Evolutionary conservation across 2,113 vertebrate species (phyloP).

Genomic region (Trematomus loennbergii): DNA sequence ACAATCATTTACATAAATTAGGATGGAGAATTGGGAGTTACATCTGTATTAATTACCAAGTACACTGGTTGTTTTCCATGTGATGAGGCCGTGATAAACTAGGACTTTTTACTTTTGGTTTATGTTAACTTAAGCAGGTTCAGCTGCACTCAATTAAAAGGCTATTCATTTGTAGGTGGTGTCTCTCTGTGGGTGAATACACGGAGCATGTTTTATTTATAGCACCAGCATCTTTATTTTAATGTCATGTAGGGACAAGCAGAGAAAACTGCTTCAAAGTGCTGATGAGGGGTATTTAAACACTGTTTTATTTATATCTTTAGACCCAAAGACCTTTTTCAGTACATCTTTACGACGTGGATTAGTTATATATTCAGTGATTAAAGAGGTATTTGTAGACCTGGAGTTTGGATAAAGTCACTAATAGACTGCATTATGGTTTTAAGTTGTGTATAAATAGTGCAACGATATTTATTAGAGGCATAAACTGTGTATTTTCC

Average conservation of each 20-base stretch:
- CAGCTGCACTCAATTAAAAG: neutral
- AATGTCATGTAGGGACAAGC: neutral
- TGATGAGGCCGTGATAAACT: neutral
- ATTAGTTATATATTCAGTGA: neutral
- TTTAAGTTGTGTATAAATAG: neutral
- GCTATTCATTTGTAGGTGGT: neutral
- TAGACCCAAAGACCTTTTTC: neutral
- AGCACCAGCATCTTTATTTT: neutral
- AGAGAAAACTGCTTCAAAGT: neutral
- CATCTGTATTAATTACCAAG: neutral
- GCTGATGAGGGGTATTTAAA: neutral
- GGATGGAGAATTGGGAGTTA: neutral
- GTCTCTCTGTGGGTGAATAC: neutral
- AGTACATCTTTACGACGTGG: no score
- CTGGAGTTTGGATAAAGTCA: neutral
- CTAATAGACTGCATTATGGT: neutral
- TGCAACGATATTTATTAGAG: neutral
- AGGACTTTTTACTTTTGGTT: neutral
- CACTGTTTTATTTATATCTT: no score
- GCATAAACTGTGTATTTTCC: neutral
- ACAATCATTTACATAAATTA: slow-evolving; percentile 2
- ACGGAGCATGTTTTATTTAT: slow-evolving; percentile 10
- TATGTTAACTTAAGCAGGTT: neutral
- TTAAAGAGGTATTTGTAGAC: neutral
- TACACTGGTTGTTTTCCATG: neutral